Evolutionary conservation across 1,140 invertebrate species (phyloP), one percentile per base, ranked within the genome.

Genomic region (Drosophila watanabei): DNA sequence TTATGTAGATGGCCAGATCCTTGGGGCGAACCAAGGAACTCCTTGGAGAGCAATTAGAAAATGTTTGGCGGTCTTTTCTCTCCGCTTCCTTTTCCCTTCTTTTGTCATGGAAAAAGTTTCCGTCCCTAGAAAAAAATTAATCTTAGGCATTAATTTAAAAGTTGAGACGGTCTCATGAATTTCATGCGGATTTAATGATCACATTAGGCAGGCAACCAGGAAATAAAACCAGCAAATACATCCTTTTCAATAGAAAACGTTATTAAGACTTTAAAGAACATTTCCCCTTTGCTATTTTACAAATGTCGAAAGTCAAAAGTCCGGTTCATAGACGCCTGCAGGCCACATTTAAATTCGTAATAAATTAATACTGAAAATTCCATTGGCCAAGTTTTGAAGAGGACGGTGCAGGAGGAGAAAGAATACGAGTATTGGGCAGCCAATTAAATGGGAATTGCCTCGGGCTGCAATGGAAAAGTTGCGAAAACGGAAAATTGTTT

Each of bases 401-500:
- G 66, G 48, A 61, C 13, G 20, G 43, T 13, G 52, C 16, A 61
- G 32, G 43, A 39, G 24, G 37, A 43, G 37, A 30, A 60, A 83
- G 62, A 78, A 66, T 64, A 65, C 70, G 57, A 80, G 61, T 70
- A 85, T 82, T 73, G 52, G 69, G 79, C 58, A 80, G 70, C 84
- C 80, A 86, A 86, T 86, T 83, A 88, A 86, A 88, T 83, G 48
- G 41, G 70, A 80, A 88, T 62, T 16, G 69, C 80, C 71, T 58
- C 10, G 48, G 54, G 83, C 32, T 39, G 48, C n/a, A 57, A 49
- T 48, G n/a, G 39, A 41, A 51, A 71, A 68, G 33, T 59, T 68
- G 35, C 32, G 43, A 57, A 35, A 72, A 62, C 45, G 57, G 51
- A 24, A 48, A 64, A 71, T 58, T 54, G 60, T 39, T 65, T 58